A percentile compares a stretch with the other conserved stretches of the same genome.
Conservation (phyloP, 2,113 vertebrate genomes). For the Ursus arctos region DNA sequence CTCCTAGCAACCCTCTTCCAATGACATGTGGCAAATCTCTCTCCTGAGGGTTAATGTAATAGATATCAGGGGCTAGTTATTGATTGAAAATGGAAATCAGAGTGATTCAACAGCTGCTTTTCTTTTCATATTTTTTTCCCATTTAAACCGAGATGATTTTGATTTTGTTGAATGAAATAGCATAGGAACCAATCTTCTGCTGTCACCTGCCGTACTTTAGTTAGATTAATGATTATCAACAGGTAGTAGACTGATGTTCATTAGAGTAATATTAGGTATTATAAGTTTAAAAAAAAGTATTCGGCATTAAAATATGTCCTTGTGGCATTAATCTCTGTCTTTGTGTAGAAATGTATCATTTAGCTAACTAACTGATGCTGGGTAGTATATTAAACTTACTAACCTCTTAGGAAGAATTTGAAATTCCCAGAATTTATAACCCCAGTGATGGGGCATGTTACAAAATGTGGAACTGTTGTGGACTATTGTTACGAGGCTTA, state of each 20-base stretch:
- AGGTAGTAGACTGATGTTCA: not conserved
- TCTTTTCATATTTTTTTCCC: not conserved
- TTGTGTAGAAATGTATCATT: conserved; percentile 3
- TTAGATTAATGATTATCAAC: conserved; percentile 48
- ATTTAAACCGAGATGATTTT: conserved; percentile 46
- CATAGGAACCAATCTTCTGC: conserved; percentile 14
- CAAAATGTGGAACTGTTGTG: not conserved
- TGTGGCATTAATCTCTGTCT: conserved; percentile 29
- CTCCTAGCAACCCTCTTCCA: not conserved
- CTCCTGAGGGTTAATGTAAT: not conserved
- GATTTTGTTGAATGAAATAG: conserved; percentile 56
- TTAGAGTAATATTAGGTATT: conserved; percentile 33
- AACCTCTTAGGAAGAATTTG: not conserved
- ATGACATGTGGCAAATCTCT: not conserved
- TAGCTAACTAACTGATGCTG: not conserved
- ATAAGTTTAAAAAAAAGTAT: conserved; percentile 19
- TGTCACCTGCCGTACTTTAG: conserved; percentile 8
- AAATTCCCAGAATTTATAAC: not conserved
- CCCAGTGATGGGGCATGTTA: fast-evolving
- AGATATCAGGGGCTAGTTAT: not conserved
- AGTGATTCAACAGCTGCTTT: not conserved
- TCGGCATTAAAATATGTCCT: conserved; percentile 22
- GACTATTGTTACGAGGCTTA: not conserved
- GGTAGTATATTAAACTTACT: not conserved
- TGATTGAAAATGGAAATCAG: conserved; percentile 66